Conservation (phyloP, 2,888 invertebrate species). For the Drosophila atripex region DNA sequence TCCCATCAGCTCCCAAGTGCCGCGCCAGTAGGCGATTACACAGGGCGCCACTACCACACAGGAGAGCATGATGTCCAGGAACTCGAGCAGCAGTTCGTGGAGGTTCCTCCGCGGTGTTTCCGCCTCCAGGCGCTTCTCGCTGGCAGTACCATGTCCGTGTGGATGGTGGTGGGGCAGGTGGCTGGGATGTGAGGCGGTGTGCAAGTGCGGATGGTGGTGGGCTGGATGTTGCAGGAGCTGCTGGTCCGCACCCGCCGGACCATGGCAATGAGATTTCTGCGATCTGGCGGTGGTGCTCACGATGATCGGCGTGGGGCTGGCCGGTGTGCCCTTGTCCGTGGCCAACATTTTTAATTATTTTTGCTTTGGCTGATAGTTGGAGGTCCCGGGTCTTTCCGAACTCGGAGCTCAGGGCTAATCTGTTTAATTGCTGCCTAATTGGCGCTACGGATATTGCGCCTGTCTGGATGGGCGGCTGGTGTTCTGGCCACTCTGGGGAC, state of each 20-base stretch:
- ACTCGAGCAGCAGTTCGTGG: conserved; percentile 85
- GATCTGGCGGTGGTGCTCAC: conserved; percentile 41
- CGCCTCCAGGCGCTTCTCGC: conserved; percentile 48
- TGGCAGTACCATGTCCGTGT: conserved; percentile 38
- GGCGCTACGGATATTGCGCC: conserved; percentile 41
- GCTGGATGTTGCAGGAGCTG: conserved; percentile 33
- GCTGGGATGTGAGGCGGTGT: conserved; percentile 32
- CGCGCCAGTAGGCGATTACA: conserved; percentile 94
- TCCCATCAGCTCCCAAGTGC: conserved; percentile 92
- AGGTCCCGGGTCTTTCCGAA: conserved; percentile 2
- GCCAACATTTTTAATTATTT: conserved; percentile 43
- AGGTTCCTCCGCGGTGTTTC: conserved; percentile 64
- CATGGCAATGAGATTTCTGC: conserved; percentile 55
- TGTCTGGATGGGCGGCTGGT: neutral
- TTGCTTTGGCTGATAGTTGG: neutral
- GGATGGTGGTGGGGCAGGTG: conserved; percentile 40
- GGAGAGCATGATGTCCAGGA: conserved; percentile 90
- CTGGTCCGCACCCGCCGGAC: conserved; percentile 23
- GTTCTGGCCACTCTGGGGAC: neutral
- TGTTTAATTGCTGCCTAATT: conserved; percentile 40
- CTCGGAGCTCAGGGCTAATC: conserved; percentile 24
- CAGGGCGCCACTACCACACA: conserved; percentile 90
- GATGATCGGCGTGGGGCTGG: conserved; percentile 54
- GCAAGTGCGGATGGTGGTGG: conserved; percentile 21
- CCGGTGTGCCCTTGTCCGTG: conserved; percentile 59